Conservation (phyloP, 1,140 invertebrate species). For the Tetranychus urticae region DNA sequence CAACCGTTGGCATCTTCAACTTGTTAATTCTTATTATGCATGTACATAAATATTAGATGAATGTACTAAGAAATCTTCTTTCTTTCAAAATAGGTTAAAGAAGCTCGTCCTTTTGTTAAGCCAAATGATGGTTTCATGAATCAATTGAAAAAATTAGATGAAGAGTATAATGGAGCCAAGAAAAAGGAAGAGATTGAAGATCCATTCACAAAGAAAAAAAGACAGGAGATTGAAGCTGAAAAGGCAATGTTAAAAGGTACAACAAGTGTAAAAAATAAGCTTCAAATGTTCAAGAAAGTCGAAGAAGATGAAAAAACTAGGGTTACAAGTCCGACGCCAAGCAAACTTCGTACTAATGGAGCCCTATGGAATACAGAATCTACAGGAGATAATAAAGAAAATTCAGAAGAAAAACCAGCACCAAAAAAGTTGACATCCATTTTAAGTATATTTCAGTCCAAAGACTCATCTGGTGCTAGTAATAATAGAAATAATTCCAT, state of each 20-base stretch:
- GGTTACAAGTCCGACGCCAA: not conserved
- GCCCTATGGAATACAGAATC: not conserved
- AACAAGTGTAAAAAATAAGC: not conserved
- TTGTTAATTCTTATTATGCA: too few relatives aligned
- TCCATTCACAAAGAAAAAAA: conserved; percentile 13
- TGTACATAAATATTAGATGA: not conserved
- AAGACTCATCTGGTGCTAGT: not conserved
- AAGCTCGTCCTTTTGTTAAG: conserved; percentile 34
- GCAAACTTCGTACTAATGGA: not conserved
- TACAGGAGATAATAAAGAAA: not conserved
- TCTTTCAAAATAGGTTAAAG: conserved; percentile 29
- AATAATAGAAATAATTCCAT: not conserved
- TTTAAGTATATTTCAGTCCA: not conserved
- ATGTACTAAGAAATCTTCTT: not conserved
- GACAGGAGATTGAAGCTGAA: conserved; percentile 29
- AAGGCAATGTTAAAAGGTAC: conserved; percentile 13
- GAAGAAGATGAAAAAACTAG: not conserved
- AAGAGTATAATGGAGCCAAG: conserved; percentile 10
- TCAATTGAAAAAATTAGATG: conserved; percentile 29
- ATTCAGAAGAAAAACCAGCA: not conserved
- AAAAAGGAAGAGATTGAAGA: conserved; percentile 7
- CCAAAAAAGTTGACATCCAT: not conserved
- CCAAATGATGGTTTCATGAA: conserved; percentile 54
- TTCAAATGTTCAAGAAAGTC: not conserved
- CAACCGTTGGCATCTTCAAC: too few relatives aligned